phyloP scores from a whole-genome alignment of 2,113 vertebrate species.

The Platysternon megacephalum region DNA sequence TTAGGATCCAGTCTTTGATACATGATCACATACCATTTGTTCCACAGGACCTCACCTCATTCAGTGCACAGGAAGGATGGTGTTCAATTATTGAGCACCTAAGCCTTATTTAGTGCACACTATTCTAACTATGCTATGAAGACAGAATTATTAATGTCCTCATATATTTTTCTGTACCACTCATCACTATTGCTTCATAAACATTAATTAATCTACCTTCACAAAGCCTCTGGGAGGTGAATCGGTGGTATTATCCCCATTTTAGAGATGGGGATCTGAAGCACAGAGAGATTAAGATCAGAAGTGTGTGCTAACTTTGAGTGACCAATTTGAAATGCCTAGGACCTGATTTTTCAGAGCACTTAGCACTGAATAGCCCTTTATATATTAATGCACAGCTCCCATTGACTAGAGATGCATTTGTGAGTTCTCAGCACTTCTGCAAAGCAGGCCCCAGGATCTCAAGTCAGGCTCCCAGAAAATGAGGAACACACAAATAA shows the following conservation, averaged over 20 bases:
- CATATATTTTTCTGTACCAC: not conserved
- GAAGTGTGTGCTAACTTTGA: not conserved
- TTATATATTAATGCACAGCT: fast-evolving
- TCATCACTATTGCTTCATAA: not conserved
- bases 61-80: not conserved
- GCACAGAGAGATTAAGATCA: not conserved
- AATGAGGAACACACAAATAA: not conserved
- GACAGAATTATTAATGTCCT: not conserved
- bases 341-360: not conserved
- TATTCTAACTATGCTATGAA: not conserved
- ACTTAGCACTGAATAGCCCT: not conserved
- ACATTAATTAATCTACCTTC: not conserved
- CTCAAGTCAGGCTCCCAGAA: not conserved
- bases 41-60: not conserved
- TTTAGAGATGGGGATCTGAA: not conserved
- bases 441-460: fast-evolving
- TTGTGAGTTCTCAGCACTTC: not conserved
- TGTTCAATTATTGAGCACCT: not conserved
- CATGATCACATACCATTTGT: not conserved
- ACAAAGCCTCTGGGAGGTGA: not conserved
- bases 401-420: not conserved
- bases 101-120: not conserved
- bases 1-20: not conserved
- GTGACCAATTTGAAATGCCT: not conserved
- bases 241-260: not conserved